Base-by-base conservation (phyloP, 1,140 invertebrate species). In the Copidosoma floridanum region DNA sequence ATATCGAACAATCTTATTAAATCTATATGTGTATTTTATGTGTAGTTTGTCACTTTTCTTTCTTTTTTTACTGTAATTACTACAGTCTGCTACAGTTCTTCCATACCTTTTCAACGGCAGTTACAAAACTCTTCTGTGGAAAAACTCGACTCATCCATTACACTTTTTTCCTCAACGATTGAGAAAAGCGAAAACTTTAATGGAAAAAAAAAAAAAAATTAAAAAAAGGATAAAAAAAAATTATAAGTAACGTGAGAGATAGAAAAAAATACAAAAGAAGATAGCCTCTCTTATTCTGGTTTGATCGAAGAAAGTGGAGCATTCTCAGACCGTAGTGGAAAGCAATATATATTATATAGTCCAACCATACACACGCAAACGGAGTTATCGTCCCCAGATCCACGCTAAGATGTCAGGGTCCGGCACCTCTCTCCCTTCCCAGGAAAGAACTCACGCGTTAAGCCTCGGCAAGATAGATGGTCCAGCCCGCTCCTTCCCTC, bases 381-480 rank as follows among this genome's bases (percentile, higher is more conserved):
- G 12, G 29, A 32, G 29, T 8, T 6, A 32, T 6, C 6, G 29
- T 24, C 24, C 18, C 18, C 20, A 3, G 12, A n/a, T 10, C 6
- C 12, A 46, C 35, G 41, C 44, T 35, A n/a, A n/a, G n/a, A n/a
- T n/a, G n/a, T 53, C 51, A 10, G 10, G 21, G 18, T 23, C 4
- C 18, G 38, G 38, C 24, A 46, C n/a, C n/a, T n/a, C n/a, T n/a
- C n/a, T n/a, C n/a, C n/a, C n/a, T n/a, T 21, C 12, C 14, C 37
- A 44, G 23, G 3, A n/a, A n/a, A n/a, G 37, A 40, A 20, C 38
- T 65, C 57, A 47, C 48, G 56, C 66, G 65, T 68, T 75, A 72
- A 75, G 68, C 67, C 65, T 57, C 57, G n/a, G 48, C 38, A 74
- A 75, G 70, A 74, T 71, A 66, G 65, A 75, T 75, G 68, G 63